Evolutionary conservation across 2,113 vertebrate species (phyloP).

Genomic region (Myrmecobius fasciatus): DNA sequence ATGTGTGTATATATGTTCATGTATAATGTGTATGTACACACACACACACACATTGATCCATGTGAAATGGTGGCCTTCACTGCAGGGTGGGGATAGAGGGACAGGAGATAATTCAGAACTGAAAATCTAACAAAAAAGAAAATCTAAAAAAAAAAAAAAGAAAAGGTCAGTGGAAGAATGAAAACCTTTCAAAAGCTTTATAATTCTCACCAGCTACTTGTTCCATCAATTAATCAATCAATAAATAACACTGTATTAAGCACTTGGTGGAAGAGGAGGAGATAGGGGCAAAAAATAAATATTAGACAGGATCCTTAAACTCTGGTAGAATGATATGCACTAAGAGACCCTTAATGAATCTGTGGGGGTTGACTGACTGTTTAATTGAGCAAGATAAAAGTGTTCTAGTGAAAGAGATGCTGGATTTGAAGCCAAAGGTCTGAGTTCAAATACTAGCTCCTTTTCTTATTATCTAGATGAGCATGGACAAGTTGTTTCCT

Average conservation of each 20-base stretch:
- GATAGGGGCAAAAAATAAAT: neutral
- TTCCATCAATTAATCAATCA: neutral
- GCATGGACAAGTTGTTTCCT: neutral
- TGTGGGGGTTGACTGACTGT: neutral
- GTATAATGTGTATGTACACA: too few species aligned
- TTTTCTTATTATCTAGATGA: neutral
- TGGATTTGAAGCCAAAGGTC: neutral
- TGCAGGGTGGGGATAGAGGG: neutral
- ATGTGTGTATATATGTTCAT: too few species aligned
- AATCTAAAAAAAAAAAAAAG: neutral
- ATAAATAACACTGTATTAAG: neutral
- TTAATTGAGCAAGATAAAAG: neutral
- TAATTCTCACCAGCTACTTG: neutral
- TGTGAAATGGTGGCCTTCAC: neutral
- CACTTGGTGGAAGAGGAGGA: neutral
- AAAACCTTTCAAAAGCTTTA: neutral
- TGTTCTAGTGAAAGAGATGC: neutral
- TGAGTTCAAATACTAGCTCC: neutral
- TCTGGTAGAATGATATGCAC: neutral
- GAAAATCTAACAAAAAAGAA: neutral
- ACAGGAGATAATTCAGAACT: neutral
- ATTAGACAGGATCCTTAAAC: neutral
- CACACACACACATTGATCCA: neutral
- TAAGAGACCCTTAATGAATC: neutral
- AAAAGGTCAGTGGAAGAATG: neutral